Evolutionary conservation across 2,888 invertebrate genomes (phyloP).

Genomic region (Colostygia pectinataria): DNA sequence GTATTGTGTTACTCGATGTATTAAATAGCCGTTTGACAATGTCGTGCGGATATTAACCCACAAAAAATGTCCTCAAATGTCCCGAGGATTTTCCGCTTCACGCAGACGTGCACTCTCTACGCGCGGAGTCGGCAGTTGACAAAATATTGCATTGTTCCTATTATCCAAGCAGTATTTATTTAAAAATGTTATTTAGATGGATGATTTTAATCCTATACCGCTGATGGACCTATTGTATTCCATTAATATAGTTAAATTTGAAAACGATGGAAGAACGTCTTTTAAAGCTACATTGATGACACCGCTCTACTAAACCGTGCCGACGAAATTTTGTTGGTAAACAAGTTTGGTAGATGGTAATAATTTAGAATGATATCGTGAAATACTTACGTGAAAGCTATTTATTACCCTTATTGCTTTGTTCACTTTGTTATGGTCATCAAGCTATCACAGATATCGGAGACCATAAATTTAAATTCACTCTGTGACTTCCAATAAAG

Average conservation of each 20-base stretch:
- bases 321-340: slow-evolving; percentile 28
- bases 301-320: slow-evolving; percentile 22
- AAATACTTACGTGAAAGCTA: slow-evolving; percentile 60
- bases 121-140: slow-evolving; percentile 79
- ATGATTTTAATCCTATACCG: slow-evolving; percentile 80
- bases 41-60: slow-evolving; percentile 82
- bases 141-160: slow-evolving; percentile 83
- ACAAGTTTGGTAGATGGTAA: slow-evolving; percentile 30
- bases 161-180: slow-evolving; percentile 81
- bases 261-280: slow-evolving; percentile 47
- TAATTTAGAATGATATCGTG: slow-evolving; percentile 49
- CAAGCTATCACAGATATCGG: slow-evolving; percentile 76
- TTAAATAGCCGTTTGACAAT: slow-evolving; percentile 82
- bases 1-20: slow-evolving; percentile 81
- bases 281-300: slow-evolving; percentile 39
- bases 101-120: slow-evolving; percentile 78
- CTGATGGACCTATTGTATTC: slow-evolving; percentile 71
- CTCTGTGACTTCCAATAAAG: slow-evolving; percentile 79
- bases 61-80: slow-evolving; percentile 82
- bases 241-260: slow-evolving; percentile 68
- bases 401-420: slow-evolving; percentile 76
- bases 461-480: slow-evolving; percentile 79
- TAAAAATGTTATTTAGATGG: slow-evolving; percentile 83
- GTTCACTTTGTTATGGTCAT: slow-evolving; percentile 77
- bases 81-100: slow-evolving; percentile 83